Base-by-base conservation (phyloP, 2,888 invertebrate genomes). In the Dusona sp. region DNA sequence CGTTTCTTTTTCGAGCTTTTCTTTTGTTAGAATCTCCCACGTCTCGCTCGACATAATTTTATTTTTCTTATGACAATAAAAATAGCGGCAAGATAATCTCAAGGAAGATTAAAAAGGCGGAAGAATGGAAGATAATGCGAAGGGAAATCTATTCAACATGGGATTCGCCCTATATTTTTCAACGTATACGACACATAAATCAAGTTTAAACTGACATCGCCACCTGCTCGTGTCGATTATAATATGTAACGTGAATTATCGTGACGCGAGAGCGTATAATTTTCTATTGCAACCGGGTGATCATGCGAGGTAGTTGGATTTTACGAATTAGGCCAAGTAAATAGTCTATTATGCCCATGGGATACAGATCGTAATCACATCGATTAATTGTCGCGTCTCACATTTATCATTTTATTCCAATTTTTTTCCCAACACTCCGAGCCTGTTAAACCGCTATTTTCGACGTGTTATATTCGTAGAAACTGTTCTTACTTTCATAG, bases 161-260 rank as follows among this genome's bases (percentile, higher is more conserved):
- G 57, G 38, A 74, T 57, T 3, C 57, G 38, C 57, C 61, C 25
- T 61, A 19, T 25, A 38, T 38, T 61, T 64, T n/a, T 19, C 19
- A 16, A n/a, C 38, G 33, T 42, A 29, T 25, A 29, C 4, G 16
- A 29, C 19, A 65, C 45, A 64, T 64, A 77, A 77, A 77, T 42
- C 48, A 33, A 19, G 33, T 38, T n/a, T 61, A 73, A 73, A 65
- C 33, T 61, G 73, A 73, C 73, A 73, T 42, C 65, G 48, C 73
- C 73, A 80, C 80, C 73, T 80, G 80, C 65, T 36, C 36, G 3
- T 13, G 80, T 80, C 80, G 65, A 80, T 80, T 80, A 80, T 74
- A 74, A 80, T 74, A 42, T 38, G 73, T 51, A 42, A 42, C 38
- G 73, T 72, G 36, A 72, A 54, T 65, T 65, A 51, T 80, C 45